Evolutionary conservation across 2,113 vertebrate genomes (phyloP), one percentile per base, ranked within the genome.

Genomic region (cattle (Bos taurus)): DNA sequence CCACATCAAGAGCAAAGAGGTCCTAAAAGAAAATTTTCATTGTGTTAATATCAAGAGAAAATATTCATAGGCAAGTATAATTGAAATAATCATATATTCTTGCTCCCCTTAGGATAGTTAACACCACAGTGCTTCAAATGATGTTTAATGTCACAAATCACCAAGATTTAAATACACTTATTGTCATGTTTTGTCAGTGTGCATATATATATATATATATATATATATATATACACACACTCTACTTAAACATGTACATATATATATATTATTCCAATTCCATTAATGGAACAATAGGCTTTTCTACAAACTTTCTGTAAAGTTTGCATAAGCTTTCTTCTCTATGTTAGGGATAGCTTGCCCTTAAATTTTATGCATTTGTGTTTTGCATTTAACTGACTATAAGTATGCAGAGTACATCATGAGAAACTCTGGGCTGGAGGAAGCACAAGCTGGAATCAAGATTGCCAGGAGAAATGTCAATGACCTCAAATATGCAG

Each of bases 1-100:
- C 99, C 97, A 99, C 99, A 83, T 99, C 99, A 98, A 99, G 99
- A 10, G 99, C 99, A 97, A 99, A 99, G 67, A 99, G 99, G 96
- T 99, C 99, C 99, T 99, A 97, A 80, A 98, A 97, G 91, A 97
- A 90, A 93, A 83, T 87, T 74, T 25, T 74, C 26, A n/a, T 77
- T 80, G 30, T 94, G 56, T 97, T 88, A 96, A 46, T 82, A 81
- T 86, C 40, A 50, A 2, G 21, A n/a, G 60, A 96, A 30, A 77
- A 93, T 14, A 93, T 88, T 86, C 26, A 91, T 2, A 64, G 43
- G 19, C 7, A 19, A 23, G 14, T 14, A 60, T 48, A 86, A 57
- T 9, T 96, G 67, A 96, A 92, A 78, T 28, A 43, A 6, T 83
- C 59, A 56, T 16, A 60, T 71, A 95, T 13, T 95, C 3, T 90